Base-by-base conservation (phyloP, 2,888 invertebrate genomes). In the Amphipyra tragopoginis region DNA sequence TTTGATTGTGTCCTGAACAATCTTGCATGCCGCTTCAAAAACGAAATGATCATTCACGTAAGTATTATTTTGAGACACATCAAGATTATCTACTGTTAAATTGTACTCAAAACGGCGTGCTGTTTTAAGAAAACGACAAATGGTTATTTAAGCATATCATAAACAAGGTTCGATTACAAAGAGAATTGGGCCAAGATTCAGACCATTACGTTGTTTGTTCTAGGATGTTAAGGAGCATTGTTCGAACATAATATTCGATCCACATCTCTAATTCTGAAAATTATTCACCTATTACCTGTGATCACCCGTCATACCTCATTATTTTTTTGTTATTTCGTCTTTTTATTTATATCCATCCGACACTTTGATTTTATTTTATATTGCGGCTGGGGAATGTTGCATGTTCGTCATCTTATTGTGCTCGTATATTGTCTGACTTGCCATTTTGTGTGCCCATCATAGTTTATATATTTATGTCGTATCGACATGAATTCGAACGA, bases 1-100 rank as follows among this genome's bases (percentile, higher is more conserved):
- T 96, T 96, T 97, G 96, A 96, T 96, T 96, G 96, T 96, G 96
- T 96, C 96, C 96, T 96, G 96, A 96, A 96, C 96, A 96, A 96
- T 95, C 95, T 95, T 95, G 96, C 96, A 96, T 96, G 96, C 96
- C 95, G 96, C 96, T 96, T 96, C 96, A 96, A 96, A 96, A 95
- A 95, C 95, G 95, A 96, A 96, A 95, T 93, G 93, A 95, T 95
- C 95, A 95, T 96, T 96, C 96, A 96, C 96, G 96, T 96, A 96
- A 97, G 96, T 97, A 96, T 96, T 95, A 93, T 94, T 94, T 94
- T 94, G 93, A 92, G 91, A 93, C 94, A 93, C 94, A 93, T 93
- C 92, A 88, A 92, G 86, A 87, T 90, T 76, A 77, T 77, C 77
- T 81, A 75, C 64, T 79, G 66, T 70, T 74, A 65, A 74, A 69